Conservation (phyloP, 2,113 vertebrate genomes). For the Sarotherodon lohbergeri region DNA sequence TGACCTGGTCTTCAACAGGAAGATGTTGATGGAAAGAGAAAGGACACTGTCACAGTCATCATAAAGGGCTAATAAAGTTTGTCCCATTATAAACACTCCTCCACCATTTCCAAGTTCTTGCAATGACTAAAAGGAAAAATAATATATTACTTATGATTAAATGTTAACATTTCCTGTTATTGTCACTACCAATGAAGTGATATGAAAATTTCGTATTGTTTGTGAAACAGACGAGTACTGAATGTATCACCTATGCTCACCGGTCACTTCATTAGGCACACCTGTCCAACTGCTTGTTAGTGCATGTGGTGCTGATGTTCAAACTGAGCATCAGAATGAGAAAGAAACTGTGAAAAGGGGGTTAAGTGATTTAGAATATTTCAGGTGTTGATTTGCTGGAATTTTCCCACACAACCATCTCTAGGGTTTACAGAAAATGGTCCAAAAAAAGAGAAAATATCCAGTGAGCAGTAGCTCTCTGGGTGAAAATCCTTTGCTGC, state of each 20-base stretch:
- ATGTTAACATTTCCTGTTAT: neutral
- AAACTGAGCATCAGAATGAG: neutral
- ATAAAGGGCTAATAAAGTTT: neutral
- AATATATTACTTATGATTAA: neutral
- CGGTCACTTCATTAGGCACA: neutral
- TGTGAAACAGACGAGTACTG: neutral
- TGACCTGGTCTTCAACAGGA: conserved; percentile 69
- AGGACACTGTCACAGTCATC: neutral
- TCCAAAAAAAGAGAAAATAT: neutral
- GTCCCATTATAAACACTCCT: neutral
- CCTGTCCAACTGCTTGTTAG: neutral
- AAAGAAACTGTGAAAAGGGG: neutral
- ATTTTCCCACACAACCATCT: neutral
- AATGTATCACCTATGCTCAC: neutral
- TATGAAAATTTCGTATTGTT: neutral
- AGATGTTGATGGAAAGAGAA: conserved; percentile 58
- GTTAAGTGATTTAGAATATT: neutral
- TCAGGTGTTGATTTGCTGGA: neutral
- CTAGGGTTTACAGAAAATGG: neutral
- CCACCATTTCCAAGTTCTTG: neutral
- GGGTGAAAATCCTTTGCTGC: neutral
- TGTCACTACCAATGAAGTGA: neutral
- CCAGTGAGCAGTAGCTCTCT: neutral
- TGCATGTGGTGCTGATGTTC: neutral
- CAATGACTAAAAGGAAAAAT: neutral